Base-by-base conservation (phyloP, 2,113 vertebrate genomes). In the Philantomba maxwellii region DNA sequence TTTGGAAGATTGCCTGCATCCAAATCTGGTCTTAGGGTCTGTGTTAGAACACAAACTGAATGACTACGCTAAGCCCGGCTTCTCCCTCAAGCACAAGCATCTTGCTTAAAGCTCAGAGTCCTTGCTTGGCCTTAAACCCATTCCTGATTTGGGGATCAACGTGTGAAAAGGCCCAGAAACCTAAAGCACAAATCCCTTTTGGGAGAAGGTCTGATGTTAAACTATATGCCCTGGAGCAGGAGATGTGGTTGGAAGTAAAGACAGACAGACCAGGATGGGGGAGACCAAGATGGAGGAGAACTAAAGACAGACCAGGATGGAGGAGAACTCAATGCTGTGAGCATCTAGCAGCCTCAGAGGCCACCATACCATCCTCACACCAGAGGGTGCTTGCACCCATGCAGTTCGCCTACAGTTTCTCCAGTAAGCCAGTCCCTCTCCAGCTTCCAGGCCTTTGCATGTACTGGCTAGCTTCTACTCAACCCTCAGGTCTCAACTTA, bases 301-400 rank as follows among this genome's bases (percentile, higher is more conserved):
- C 33, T 30, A 23, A 83, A 39, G 9, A 62, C 26, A 66, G 33
- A 23, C 28, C 19, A 66, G 39, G 5, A 8, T 26, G 16, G 28
- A 45, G 75, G 19, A 88, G 45, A 70, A 51, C 7, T 19, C 26
- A 87, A n/a, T 58, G 19, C 36, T 43, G 30, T 66, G 57, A n/a
- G 7, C 23, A 6, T 39, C 64, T 36, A 26, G 78, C n/a, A 45
- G 43, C 23, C 14, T 84, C 19, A 33, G 36, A n/a, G 55, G 9
- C 57, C 21, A 26, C 16, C 21, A 23, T 12, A 16, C 21, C 43
- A 10, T 2, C 62, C 30, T 91, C 23, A 45, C n/a, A 19, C 23
- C 11, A 1, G 0, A 2, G 19, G 14, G 1, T 47, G 36, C 55
- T 2, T 39, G 25, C 47, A n/a, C 43, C 21, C 1, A 14, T 15